Conservation (phyloP, 2,888 invertebrate genomes). For the Synergus japonicus region DNA sequence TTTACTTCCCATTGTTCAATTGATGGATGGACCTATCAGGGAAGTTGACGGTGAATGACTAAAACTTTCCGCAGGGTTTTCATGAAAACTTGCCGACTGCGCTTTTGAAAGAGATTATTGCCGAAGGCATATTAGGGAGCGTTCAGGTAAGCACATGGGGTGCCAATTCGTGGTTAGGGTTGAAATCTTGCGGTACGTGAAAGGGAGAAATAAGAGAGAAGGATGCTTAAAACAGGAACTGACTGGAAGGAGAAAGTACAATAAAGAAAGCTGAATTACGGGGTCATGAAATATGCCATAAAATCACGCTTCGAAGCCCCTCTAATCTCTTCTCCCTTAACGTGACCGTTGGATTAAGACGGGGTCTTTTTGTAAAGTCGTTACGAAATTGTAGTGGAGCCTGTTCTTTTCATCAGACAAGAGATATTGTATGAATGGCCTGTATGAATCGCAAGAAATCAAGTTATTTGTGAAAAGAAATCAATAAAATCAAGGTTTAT, state of each 20-base stretch:
- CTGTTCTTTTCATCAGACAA: conserved; percentile 19
- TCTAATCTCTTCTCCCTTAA: conserved; percentile 48
- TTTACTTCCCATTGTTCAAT: conserved; percentile 20
- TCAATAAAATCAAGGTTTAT: too few species aligned
- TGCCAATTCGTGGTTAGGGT: conserved; percentile 40
- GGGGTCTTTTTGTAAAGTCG: conserved; percentile 58
- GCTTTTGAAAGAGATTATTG: conserved; percentile 27
- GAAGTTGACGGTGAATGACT: conserved; percentile 30
- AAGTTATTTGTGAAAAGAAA: not conserved
- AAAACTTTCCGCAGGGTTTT: conserved; percentile 35
- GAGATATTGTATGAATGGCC: not conserved
- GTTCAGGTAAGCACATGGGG: conserved; percentile 34
- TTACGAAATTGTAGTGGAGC: conserved; percentile 56
- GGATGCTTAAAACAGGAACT: conserved; percentile 41
- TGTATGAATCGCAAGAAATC: conserved; percentile 1
- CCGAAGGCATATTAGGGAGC: conserved; percentile 20
- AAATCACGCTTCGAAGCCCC: conserved; percentile 59
- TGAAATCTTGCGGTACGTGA: conserved; percentile 48
- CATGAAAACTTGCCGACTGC: conserved; percentile 20
- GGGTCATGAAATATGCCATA: conserved; percentile 54
- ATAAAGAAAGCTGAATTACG: conserved; percentile 42
- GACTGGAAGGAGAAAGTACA: conserved; percentile 34
- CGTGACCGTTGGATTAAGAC: conserved; percentile 64
- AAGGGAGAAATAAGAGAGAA: conserved; percentile 25
- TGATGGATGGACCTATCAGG: conserved; percentile 31